phyloP scores from a whole-genome alignment of 2,888 invertebrate species.

The Leptinotarsa tumamoca region DNA sequence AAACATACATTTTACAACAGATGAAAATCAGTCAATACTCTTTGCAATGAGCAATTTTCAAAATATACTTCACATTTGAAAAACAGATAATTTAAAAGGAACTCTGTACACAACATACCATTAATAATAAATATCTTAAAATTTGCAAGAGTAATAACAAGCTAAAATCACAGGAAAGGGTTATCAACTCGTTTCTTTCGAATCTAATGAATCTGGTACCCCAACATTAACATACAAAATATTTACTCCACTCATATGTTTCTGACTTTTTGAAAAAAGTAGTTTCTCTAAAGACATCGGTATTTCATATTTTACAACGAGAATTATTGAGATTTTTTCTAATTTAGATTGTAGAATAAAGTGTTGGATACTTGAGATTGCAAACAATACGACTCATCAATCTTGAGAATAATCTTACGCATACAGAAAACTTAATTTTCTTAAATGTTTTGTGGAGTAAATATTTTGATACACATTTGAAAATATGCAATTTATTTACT shows the following conservation, averaged over 20 bases:
- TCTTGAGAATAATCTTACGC: not conserved
- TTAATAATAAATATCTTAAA: conserved; percentile 55
- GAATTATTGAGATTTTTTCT: too few relatives aligned
- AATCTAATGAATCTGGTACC: conserved; percentile 14
- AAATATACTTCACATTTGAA: conserved; percentile 31
- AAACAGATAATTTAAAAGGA: conserved; percentile 39
- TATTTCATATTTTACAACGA: too few relatives aligned
- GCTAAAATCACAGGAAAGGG: conserved; percentile 65
- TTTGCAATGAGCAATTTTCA: conserved; percentile 40
- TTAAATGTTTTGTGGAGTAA: not conserved
- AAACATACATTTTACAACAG: conserved; percentile 31
- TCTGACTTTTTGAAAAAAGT: not conserved
- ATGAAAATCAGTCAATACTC: conserved; percentile 44
- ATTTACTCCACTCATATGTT: not conserved
- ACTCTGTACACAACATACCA: conserved; percentile 48
- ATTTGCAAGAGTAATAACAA: conserved; percentile 63
- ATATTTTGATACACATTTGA: not conserved
- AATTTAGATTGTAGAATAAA: too few relatives aligned
- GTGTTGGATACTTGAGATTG: too few relatives aligned
- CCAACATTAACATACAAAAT: conserved; percentile 32
- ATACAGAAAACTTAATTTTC: not conserved
- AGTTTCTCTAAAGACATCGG: not conserved
- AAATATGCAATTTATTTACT: conserved; percentile 6
- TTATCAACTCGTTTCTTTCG: conserved; percentile 38
- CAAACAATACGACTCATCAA: not conserved